Percentiles rank a stretch among this genome's conserved stretches.
phyloP scores from a whole-genome alignment of 1,140 invertebrate species.

The Pseudomyrmex dendroicus region DNA sequence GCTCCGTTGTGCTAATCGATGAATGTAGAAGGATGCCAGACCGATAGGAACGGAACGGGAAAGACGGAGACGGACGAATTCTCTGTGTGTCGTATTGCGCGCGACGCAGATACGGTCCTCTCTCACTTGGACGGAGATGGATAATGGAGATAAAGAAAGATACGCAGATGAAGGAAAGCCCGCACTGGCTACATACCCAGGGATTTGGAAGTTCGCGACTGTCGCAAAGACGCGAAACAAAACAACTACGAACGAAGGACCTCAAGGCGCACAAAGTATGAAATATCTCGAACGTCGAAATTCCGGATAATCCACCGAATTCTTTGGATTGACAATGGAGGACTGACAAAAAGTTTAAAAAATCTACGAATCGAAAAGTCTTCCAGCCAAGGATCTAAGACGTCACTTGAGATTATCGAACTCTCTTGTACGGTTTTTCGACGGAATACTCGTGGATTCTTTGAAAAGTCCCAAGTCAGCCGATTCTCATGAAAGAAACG shows the following conservation, averaged over 20 bases:
- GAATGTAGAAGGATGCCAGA: slow-evolving; percentile 70
- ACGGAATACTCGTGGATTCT: not conserved
- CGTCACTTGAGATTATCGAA: too few relatives aligned
- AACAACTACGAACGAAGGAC: not conserved
- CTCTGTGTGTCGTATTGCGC: not conserved
- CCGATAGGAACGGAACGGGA: slow-evolving; percentile 48
- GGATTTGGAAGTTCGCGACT: not conserved
- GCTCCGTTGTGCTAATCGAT: slow-evolving; percentile 77
- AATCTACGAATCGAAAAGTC: too few relatives aligned
- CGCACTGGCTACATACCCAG: not conserved
- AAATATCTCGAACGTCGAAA: not conserved
- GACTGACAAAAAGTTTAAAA: too few relatives aligned
- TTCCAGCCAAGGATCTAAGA: too few relatives aligned
- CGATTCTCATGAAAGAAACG: too few relatives aligned
- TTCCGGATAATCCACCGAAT: not conserved
- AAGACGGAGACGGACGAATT: not conserved
- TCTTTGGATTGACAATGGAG: too few relatives aligned
- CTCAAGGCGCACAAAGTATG: too few relatives aligned
- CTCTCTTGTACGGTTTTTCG: too few relatives aligned
- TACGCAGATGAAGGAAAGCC: not conserved
- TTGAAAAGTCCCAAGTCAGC: not conserved
- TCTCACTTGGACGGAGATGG: slow-evolving; percentile 13
- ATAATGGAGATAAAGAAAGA: not conserved
- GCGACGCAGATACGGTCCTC: not conserved
- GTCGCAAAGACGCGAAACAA: not conserved